Evolutionary conservation across 2,888 invertebrate genomes (phyloP), one percentile per base, ranked within the genome.

Genomic region (Halocaridina rubra): DNA sequence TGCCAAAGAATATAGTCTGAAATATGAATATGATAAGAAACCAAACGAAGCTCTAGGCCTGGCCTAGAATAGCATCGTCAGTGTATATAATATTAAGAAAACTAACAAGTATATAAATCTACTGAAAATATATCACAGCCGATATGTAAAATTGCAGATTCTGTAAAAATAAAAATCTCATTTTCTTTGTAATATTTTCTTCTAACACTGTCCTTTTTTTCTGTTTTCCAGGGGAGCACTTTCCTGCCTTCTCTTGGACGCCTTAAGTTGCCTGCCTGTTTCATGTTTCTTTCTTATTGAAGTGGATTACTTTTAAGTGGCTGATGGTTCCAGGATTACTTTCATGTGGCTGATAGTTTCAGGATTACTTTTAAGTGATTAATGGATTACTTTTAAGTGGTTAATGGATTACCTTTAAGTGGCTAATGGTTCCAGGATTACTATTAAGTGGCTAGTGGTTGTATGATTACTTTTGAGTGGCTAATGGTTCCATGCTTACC

Each of bases 221-320:
- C 33, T 5, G 13, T 33, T n/a, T 71, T 71, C 5, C 64, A 78
- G 77, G 77, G 30, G 77, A 78, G 24, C 77, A 78, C 77, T 78
- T 64, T 29, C 77, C 77, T 7, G 59, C 77, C 32, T 78, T 78
- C 39, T 64, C 77, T 13, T 78, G 77, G 77, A 78, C 77, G 27
- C 64, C 64, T 32, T 78, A 78, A 71, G 32, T 24, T 33, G 13
- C 4, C 24, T n/a, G n/a, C n/a, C n/a, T n/a, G n/a, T 29, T 69
- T 1, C n/a, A 30, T 27, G 69, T 69, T 2, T 8, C 13, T n/a
- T 29, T n/a, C 1, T 69, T 29, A 29, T n/a, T 30, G 27, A 24
- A 22, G 5, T 67, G 27, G 24, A 8, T 10, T 67, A 1, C 19
- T n/a, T n/a, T 69, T 30, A 27, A 3, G 10, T 27, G 27, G 0